Evolutionary conservation across 1,140 invertebrate species (phyloP).

Genomic region (Steinernema khuongi): DNA sequence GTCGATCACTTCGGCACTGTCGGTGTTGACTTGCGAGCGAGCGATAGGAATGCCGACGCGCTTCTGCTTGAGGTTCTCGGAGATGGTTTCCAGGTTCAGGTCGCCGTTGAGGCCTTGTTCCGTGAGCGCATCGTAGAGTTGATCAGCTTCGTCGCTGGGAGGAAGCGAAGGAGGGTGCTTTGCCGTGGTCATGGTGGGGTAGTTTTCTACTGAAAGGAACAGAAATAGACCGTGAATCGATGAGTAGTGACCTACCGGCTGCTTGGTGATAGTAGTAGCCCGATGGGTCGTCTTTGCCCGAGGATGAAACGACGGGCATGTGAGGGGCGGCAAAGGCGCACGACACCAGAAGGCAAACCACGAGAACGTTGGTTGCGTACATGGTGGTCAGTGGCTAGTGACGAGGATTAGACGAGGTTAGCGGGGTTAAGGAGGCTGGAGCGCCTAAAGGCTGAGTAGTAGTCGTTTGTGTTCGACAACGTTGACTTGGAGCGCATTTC

Average conservation of each 20-base stretch:
- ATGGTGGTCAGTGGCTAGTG: constrained; percentile 9
- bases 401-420: no score
- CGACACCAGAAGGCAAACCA: background rate
- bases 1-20: background rate
- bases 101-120: background rate
- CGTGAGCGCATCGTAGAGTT: constrained; percentile 1
- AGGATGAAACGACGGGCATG: background rate
- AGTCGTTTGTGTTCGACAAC: background rate
- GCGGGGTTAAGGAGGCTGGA: background rate
- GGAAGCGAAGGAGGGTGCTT: background rate
- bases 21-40: background rate
- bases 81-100: background rate
- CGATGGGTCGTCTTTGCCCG: background rate
- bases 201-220: background rate
- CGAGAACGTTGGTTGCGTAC: background rate
- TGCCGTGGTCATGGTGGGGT: background rate
- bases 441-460: background rate
- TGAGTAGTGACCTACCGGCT: background rate
- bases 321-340: background rate
- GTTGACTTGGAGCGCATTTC: background rate
- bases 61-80: background rate
- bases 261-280: background rate
- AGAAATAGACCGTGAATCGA: background rate
- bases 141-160: constrained; percentile 9
- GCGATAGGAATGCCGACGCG: background rate